A percentile compares a stretch with the other conserved stretches of the same genome.
Conservation (phyloP, 2,888 invertebrate species). For the Drosophila mulleri region DNA sequence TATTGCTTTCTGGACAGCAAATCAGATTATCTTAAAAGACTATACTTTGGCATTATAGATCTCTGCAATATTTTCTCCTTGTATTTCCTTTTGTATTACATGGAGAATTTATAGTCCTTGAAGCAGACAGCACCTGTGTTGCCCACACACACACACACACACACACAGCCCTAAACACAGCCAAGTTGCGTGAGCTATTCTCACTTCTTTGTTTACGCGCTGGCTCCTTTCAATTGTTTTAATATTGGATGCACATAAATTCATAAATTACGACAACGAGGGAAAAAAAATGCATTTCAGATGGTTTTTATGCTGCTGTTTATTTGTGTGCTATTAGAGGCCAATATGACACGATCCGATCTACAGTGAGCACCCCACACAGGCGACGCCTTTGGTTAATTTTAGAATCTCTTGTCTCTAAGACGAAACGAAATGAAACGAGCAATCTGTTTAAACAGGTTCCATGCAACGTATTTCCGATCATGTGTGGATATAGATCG, state of each 20-base stretch:
- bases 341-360: conserved; percentile 51
- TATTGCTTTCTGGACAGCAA: too few relatives aligned
- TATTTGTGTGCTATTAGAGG: conserved; percentile 60
- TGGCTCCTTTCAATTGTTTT: background rate
- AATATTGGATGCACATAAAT: conserved; percentile 7
- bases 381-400: conserved; percentile 41
- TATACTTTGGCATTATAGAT: background rate
- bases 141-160: background rate
- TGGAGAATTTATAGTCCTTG: background rate
- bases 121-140: background rate
- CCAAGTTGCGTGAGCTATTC: background rate
- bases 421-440: conserved; percentile 17
- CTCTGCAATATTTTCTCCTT: background rate
- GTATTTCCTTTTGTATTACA: background rate
- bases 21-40: background rate
- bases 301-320: conserved; percentile 53
- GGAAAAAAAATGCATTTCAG: conserved; percentile 21
- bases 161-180: background rate
- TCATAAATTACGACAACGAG: conserved; percentile 23
- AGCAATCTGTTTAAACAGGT: conserved; percentile 64
- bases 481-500: background rate
- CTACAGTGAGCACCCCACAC: conserved; percentile 38
- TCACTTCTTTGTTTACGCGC: background rate
- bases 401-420: conserved; percentile 61
- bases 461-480: conserved; percentile 57